phyloP scores from a whole-genome alignment of 1,140 invertebrate species.

The Pararge aegeria region DNA sequence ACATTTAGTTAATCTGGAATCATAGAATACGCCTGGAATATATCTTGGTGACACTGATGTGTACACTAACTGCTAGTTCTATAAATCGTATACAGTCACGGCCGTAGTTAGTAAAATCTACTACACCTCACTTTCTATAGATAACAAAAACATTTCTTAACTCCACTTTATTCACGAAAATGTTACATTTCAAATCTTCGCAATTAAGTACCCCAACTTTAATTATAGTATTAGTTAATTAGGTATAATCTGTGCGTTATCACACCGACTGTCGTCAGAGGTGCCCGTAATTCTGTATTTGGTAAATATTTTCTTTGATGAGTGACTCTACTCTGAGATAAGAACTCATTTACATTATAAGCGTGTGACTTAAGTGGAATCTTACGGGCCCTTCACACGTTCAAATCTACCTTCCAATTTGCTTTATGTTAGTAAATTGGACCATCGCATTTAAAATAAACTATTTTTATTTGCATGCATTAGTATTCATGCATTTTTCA shows the following conservation, averaged over 20 bases:
- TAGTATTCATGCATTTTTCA: too few relatives aligned
- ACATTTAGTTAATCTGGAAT: too few relatives aligned
- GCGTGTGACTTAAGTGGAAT: conserved; percentile 18
- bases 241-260: conserved; percentile 60
- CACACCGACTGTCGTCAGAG: conserved; percentile 44
- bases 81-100: too few relatives aligned
- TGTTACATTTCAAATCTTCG: neutral
- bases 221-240: conserved; percentile 54
- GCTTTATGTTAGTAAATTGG: neutral
- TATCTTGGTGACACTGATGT: too few relatives aligned
- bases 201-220: conserved; percentile 8
- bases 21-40: too few relatives aligned
- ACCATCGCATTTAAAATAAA: too few relatives aligned
- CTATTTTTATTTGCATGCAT: too few relatives aligned
- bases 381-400: neutral
- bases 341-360: conserved; percentile 38
- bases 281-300: conserved; percentile 55
- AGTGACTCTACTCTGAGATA: conserved; percentile 43
- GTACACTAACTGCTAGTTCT: too few relatives aligned
- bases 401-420: neutral
- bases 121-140: too few relatives aligned
- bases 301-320: conserved; percentile 70
- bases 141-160: too few relatives aligned
- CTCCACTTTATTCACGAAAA: neutral
- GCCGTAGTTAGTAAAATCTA: too few relatives aligned